Evolutionary conservation across 2,888 invertebrate species (phyloP), one percentile per base, ranked within the genome.

Genomic region (Ennomos fuscantarius): DNA sequence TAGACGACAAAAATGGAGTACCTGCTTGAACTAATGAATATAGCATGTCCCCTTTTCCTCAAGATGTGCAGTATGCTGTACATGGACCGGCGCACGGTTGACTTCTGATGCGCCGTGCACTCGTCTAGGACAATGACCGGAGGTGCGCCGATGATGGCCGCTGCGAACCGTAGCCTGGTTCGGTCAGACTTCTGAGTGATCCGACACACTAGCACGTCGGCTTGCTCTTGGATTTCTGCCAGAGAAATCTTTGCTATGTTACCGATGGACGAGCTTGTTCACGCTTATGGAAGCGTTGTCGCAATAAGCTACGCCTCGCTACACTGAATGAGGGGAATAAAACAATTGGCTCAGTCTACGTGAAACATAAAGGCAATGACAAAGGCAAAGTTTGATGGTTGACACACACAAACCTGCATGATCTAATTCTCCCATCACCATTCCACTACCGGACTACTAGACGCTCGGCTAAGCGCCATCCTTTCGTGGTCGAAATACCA

Each of bases 91-190:
- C 74, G 65, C 10, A 86, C 79, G 0, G 83, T 78, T 51, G 70
- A 73, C 49, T 73, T 81, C 71, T 90, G 90, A 68, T 81, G 78
- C 6, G 84, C 84, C 0, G 84, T 84, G 65, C 79, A 86, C 56
- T 89, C 87, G 59, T 91, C 86, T n/a, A 90, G 60, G 0, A 91
- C 60, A 6, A 90, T 63, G 1, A 89, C 51, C 0, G 86, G 78
- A 0, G 90, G 90, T 0, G 89, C 87, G 0, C 82, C 90, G 0
- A 89, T 65, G 8, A 87, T 78, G 0, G 89, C 86, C 0, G 85
- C 81, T 0, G 78, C 84, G 68, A 91, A 89, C 57, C 81, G 76
- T 8, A 89, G 55, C 0, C 84, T 77, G 0, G 70, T 68, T 11
- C 60, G 62, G 10, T 74, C 69, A 2, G 54, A 57, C 2, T 55